Evolutionary conservation across 2,113 vertebrate species (phyloP), one percentile per base, ranked within the genome.

Genomic region (Dipodomys ordii): DNA sequence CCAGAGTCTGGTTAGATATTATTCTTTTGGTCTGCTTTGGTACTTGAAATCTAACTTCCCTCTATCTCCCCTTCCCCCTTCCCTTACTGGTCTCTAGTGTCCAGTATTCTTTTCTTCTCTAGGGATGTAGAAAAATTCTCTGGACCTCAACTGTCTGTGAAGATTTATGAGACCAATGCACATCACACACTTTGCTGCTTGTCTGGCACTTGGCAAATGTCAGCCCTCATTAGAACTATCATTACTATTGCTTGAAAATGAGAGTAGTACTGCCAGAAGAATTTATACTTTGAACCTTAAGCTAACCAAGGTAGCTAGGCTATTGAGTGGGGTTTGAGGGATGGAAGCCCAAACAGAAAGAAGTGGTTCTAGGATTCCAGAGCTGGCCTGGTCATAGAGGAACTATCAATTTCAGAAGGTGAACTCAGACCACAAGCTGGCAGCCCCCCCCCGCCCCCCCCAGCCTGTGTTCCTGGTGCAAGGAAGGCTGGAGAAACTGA

Each of bases 161-260:
- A 88, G 62, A 53, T 67, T 91, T 76, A 82, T 44, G 25, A 96
- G 79, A 39, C 73, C 73, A 91, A 83, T 15, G 30, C 80, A 62
- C 16, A 35, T 57, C 64, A 44, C 35, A 28, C 30, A 91, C 68
- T 82, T 91, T 72, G 80, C 46, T 53, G 30, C 49, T 73, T 90
- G 83, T n/a, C 39, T 84, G 71, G 27, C 79, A 82, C 22, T 92
- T 91, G 81, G 16, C 83, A 83, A 90, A 65, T 68, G 86, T 22
- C 30, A 77, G 32, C 68, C 64, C 18, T 91, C 65, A 32, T 72
- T 32, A 62, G 53, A 79, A 30, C 65, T 83, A 27, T 90, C 67
- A 72, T 85, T 77, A 44, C 20, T 69, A 57, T 39, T 85, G 12
- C 69, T 71, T 82, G 78, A 76, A 91, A 83, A 91, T 49, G 39